phyloP scores from a whole-genome alignment of 2,797 vertebrate species.

The Salmo trutta region DNA sequence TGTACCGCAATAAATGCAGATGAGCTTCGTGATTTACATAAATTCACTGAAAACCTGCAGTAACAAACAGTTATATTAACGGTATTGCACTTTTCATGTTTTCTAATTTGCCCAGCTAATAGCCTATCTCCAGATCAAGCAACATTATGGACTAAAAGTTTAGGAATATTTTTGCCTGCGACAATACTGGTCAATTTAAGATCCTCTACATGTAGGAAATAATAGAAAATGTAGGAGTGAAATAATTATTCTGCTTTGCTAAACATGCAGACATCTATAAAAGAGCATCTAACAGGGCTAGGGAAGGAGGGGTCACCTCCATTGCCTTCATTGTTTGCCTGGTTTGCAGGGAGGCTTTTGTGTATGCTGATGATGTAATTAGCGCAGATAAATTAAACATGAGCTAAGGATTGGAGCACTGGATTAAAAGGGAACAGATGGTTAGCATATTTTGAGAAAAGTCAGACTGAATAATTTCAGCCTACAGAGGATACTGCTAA shows the following conservation, averaged over 20 bases:
- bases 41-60: too few relatives aligned
- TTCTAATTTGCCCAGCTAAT: too few relatives aligned
- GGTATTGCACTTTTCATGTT: too few relatives aligned
- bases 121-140: too few relatives aligned
- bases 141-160: too few relatives aligned
- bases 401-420: slow-evolving; percentile 59
- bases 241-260: slow-evolving; percentile 5
- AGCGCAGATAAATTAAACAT: slow-evolving; percentile 76
- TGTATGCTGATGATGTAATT: slow-evolving; percentile 66
- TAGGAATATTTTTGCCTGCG: too few relatives aligned
- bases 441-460: slow-evolving; percentile 74
- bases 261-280: neutral
- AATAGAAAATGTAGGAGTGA: neutral
- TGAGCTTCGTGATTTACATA: too few relatives aligned
- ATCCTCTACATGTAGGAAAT: neutral
- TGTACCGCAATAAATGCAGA: too few relatives aligned
- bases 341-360: slow-evolving; percentile 51
- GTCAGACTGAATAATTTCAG: slow-evolving; percentile 66
- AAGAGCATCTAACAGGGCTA: neutral
- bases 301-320: neutral
- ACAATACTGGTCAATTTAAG: too few relatives aligned
- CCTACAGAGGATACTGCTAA: slow-evolving; percentile 6
- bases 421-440: slow-evolving; percentile 75
- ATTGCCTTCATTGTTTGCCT: slow-evolving; percentile 36
- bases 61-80: too few relatives aligned